Evolutionary conservation across 2,113 vertebrate genomes (phyloP), one percentile per base, ranked within the genome.

Genomic region (Sorex araneus): DNA sequence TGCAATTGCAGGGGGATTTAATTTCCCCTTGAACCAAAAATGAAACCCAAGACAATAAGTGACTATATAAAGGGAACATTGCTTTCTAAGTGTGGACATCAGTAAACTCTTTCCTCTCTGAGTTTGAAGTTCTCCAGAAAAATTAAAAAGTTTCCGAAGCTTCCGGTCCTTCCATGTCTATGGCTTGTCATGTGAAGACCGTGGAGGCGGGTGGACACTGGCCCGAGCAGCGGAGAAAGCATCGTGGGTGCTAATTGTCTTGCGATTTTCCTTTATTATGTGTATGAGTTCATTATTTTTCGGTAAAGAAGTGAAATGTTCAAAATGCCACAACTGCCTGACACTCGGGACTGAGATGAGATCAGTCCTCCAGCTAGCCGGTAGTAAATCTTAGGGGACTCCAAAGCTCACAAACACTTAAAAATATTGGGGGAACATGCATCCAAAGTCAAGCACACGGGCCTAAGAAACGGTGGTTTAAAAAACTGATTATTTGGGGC

Each of bases 1-100:
- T 69, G 76, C 95, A 96, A 96, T 96, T 93, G 94, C 97, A 92
- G 27, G 81, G 87, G 95, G 98, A 97, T 97, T 97, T 97, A 97
- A 96, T 95, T 85, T 96, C 96, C 94, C 94, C 80, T 92, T 91
- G 94, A 97, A 97, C 87, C 64, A 36, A 96, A 97, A 97, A 96
- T 93, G 95, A 97, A 98, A 89, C 69, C 91, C 97, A 93, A 97
- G 96, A 94, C 97, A 97, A 80, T 95, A 95, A 96, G 88, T 89
- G 95, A 94, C 95, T 95, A 74, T 84, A 94, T 94, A 95, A 95
- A 95, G 93, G 93, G 93, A 92, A 95, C 92, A 91, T 60, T 89
- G 89, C 93, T 93, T 94, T 84, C 92, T 92, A 94, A 95, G 75
- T 50, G 89, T 92, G 85, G 86, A 95, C 94, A 87, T 88, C 60